Base-by-base conservation (phyloP, 2,797 vertebrate species). In the Protonibea diacanthus region DNA sequence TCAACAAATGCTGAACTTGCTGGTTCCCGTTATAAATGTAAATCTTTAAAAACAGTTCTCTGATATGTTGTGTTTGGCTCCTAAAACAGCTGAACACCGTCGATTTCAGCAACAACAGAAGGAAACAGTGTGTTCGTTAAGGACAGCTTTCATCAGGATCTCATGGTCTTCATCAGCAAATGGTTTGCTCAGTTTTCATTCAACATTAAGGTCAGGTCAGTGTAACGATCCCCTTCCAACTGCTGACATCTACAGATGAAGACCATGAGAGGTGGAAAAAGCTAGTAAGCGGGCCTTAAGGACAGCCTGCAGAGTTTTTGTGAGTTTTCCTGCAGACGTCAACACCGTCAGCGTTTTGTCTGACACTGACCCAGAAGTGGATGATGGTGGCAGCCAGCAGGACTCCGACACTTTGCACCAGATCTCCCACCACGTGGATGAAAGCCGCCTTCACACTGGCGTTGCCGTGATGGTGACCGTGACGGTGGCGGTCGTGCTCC, bases 361-460 rank as follows among this genome's bases (percentile, higher is more conserved):
- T 5, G 15, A 38, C 56, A 86, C 92, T 81, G 66, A 97, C 98
- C 96, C 96, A 94, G 86, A 97, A 94, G 89, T 97, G 96, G 80
- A 98, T 94, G 89, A 97, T 33, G 74, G 86, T 94, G 63, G 97
- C 96, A 0, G 97, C 96, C 21, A 97, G 49, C 71, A 98, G 92
- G 75, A 99, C 95, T 0, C 97, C 96, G 0, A 97, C 0, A 9
- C 98, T 98, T 88, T 99, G 97, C 82, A 99, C 89, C 85, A 99
- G 93, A 82, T 99, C 97, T 60, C 97, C 98, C 60, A 98, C 70
- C 1, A 97, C 95, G 0, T 98, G 97, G 82, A 98, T 78, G 27
- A 99, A 99, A 44, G 97, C 97, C 0, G 97, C 98, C 0, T 94
- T 95, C 79, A 98, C 96, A 0, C 97, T 98, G 71, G 96, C 86